Percentiles rank a stretch among this genome's conserved stretches.
These are phyloP conservation scores for Drosophila leonis DNA, from an alignment of 2,888 invertebrate genomes.

Conservation along the genomic window DNA sequence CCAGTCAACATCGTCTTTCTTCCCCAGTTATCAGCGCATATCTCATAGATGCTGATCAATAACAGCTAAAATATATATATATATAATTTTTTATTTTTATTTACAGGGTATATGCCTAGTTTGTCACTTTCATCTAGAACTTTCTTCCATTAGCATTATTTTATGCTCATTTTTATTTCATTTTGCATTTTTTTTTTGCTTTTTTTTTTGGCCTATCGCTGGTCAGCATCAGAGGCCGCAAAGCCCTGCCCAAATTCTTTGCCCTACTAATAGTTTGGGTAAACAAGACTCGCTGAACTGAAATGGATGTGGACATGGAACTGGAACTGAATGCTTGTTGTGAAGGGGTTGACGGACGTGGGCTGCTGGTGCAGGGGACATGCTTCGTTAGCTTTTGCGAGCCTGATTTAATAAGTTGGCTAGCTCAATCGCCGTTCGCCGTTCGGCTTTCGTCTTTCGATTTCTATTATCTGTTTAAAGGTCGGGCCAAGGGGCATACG, in stretches of 20 bases:
- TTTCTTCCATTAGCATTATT: conserved; percentile 39
- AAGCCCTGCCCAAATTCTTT: conserved; percentile 27
- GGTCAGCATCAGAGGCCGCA: conserved; percentile 57
- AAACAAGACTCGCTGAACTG: conserved; percentile 58
- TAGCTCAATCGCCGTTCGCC: conserved; percentile 49
- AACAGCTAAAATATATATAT: neutral
- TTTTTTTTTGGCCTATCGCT: conserved; percentile 28
- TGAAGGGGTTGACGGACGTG: conserved; percentile 37
- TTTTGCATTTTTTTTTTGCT: conserved; percentile 47
- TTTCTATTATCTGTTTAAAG: conserved; percentile 70
- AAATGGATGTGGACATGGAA: conserved; percentile 1
- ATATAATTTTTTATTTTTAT: neutral
- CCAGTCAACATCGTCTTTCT: neutral
- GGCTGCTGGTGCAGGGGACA: conserved; percentile 17
- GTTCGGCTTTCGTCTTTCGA: conserved; percentile 56
- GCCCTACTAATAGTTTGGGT: conserved; percentile 74
- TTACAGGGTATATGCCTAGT: neutral
- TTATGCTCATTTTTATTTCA: conserved; percentile 82
- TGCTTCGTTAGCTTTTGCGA: conserved; percentile 63
- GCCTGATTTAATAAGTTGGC: conserved; percentile 70
- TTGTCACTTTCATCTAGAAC: neutral
- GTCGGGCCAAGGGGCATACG: conserved; percentile 17
- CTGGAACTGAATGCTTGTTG: conserved; percentile 8
- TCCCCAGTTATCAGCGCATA: neutral
- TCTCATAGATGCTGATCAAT: too few species aligned